Base-by-base conservation (phyloP, 1,140 invertebrate species). In the Conopomorpha cramerella region DNA sequence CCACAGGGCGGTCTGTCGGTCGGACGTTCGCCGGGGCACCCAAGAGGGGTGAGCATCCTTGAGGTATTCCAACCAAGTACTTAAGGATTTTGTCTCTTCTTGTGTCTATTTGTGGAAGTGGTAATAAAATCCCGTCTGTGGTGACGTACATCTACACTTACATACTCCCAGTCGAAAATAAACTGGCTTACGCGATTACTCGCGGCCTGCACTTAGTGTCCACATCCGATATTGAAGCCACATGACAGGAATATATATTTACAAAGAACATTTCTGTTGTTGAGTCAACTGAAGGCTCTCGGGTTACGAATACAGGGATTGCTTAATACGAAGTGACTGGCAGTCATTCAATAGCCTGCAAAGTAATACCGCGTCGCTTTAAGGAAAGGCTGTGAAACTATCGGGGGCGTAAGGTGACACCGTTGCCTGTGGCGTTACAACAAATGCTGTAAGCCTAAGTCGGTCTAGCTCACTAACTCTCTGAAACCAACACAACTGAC, bases 311-410 rank as follows among this genome's bases (percentile, higher is more conserved):
- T 56, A 54, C 56, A 51, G 53, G 56, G 61, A 61, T 66, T 68
- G 61, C 63, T 67, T 70, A 66, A 73, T 65, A 60, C 57, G 54
- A 35, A 50, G 38, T 41, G 57, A 68, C 60, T 67, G 54, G 4
- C 41, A 55, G 62, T 54, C 51, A 70, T 63, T 60, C 52, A 66
- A 70, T 74, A 71, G 60, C 58, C 58, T 64, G 64, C 63, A 67
- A 67, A 30, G 23, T 11, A 26, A 8, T 66, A 60, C 46, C 57
- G 63, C 51, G 67, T 63, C 56, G 51, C 34, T 50, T 52, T 49
- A 43, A 60, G 56, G 63, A 70, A 71, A 70, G 49, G 58, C 55
- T 49, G 39, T n/a, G n/a, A n/a, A 27, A 35, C 27, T 61, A 68
- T 61, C 55, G 60, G 59, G 56, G 54, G 51, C 53, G 66, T 55